These are phyloP conservation scores for Anniella stebbinsi DNA, from an alignment of 2,797 vertebrate species.

Conservation along the genomic window DNA sequence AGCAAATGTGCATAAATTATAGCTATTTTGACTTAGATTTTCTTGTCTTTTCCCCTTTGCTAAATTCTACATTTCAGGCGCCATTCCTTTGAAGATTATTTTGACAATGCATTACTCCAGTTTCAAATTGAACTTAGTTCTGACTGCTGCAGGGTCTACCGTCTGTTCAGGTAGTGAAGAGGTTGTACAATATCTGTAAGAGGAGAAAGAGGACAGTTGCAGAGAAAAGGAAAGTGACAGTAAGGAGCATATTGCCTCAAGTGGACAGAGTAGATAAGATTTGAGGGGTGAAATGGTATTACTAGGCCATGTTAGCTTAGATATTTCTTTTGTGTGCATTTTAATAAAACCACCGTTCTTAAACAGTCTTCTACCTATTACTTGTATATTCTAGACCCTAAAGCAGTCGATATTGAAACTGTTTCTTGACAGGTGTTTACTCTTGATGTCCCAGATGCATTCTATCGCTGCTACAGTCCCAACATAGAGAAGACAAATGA, in stretches of 20 bases:
- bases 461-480: constrained; percentile 90
- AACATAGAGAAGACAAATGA: constrained; percentile 78
- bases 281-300: not conserved
- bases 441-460: constrained; percentile 88
- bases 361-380: not conserved
- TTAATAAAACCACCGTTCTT: not conserved
- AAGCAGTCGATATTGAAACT: not conserved
- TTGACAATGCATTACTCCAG: constrained; percentile 15
- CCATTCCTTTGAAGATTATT: not conserved
- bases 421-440: constrained; percentile 88
- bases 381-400: not conserved
- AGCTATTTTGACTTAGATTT: not conserved
- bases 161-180: constrained; percentile 30
- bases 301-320: constrained; percentile 3
- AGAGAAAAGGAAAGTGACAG: constrained; percentile 41
- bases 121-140: constrained; percentile 37
- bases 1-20: not conserved
- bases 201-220: constrained; percentile 31
- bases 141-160: constrained; percentile 17
- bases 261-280: constrained; percentile 35
- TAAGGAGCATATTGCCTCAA: constrained; percentile 42
- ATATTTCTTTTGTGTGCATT: not conserved
- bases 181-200: constrained; percentile 38
- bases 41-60: not conserved
- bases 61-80: not conserved